These are phyloP conservation scores for Beris morrisii DNA, from an alignment of 2,888 invertebrate species.

Conservation along the genomic window DNA sequence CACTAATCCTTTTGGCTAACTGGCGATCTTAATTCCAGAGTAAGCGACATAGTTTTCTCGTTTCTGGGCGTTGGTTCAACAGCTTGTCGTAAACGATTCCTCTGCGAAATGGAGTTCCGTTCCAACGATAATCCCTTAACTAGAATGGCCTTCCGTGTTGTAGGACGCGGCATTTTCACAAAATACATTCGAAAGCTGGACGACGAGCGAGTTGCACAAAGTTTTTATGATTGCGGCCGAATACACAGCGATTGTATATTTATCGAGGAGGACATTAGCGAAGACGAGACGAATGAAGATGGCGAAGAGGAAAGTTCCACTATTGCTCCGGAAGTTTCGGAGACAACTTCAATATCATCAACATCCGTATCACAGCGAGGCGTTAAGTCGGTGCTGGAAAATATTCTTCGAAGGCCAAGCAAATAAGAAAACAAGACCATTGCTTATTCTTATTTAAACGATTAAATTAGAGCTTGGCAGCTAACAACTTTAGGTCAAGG, in stretches of 20 bases:
- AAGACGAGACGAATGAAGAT: constrained; percentile 50
- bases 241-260: constrained; percentile 50
- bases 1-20: not conserved
- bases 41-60: constrained; percentile 52
- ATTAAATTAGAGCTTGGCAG: too few species aligned
- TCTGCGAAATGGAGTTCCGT: constrained; percentile 59
- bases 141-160: constrained; percentile 52
- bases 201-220: constrained; percentile 45
- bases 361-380: too few species aligned
- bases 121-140: constrained; percentile 53
- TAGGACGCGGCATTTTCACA: constrained; percentile 52
- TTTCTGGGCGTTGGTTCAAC: constrained; percentile 53
- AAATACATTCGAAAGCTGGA: constrained; percentile 50
- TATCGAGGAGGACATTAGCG: constrained; percentile 51
- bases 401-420: constrained; percentile 1
- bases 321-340: too few species aligned
- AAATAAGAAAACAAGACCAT: not conserved
- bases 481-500: too few species aligned
- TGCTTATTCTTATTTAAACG: too few species aligned
- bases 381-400: not conserved
- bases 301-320: constrained; percentile 48
- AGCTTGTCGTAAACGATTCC: constrained; percentile 58
- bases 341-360: too few species aligned
- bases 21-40: constrained; percentile 42
- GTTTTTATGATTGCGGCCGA: constrained; percentile 50